Conservation (phyloP, 1,140 invertebrate genomes). For the Phortica variegata region DNA sequence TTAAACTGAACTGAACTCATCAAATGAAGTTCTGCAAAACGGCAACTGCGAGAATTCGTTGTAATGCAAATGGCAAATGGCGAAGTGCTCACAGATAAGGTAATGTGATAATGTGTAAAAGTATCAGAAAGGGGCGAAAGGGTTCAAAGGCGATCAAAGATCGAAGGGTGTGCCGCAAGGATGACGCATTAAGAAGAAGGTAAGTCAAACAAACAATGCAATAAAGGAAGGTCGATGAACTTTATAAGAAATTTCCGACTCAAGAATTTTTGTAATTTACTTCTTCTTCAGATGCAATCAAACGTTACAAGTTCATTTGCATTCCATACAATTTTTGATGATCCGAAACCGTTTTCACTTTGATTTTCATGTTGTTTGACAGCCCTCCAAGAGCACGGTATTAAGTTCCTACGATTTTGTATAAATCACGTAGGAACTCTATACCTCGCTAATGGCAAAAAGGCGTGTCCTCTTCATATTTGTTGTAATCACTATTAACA, state of each 20-base stretch:
- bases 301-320: no score
- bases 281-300: background rate
- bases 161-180: conserved; percentile 7
- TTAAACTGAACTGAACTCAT: no score
- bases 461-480: no score
- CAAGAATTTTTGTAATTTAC: no score
- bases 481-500: no score
- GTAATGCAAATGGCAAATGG: conserved; percentile 36
- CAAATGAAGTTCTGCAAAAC: conserved; percentile 8
- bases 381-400: conserved; percentile 58
- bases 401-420: conserved; percentile 56
- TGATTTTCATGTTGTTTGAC: conserved; percentile 35
- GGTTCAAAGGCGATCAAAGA: conserved; percentile 18
- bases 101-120: conserved; percentile 22
- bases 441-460: conserved; percentile 56
- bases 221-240: conserved; percentile 33
- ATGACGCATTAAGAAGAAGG: conserved; percentile 24
- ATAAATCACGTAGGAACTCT: conserved; percentile 54
- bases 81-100: conserved; percentile 25
- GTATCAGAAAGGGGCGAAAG: conserved; percentile 13
- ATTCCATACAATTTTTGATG: no score
- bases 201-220: no score
- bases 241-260: no score
- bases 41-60: conserved; percentile 34
- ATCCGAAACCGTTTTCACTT: no score